Percentiles rank a stretch among this genome's conserved stretches.
phyloP scores from a whole-genome alignment of 2,797 vertebrate genomes.

The Danio choprae region DNA sequence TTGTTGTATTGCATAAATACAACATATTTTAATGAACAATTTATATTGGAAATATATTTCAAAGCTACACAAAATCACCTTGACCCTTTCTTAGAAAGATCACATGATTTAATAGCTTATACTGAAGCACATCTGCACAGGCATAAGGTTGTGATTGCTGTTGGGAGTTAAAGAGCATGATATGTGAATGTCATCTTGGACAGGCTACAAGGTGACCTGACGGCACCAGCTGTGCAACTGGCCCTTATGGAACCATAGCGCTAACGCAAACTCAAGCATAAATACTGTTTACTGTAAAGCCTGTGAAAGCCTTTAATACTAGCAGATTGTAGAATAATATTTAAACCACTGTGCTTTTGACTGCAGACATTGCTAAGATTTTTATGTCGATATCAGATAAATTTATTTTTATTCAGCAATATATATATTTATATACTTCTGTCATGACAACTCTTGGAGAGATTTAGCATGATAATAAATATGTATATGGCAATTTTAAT shows the following conservation, averaged over 20 bases:
- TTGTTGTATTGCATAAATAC: not conserved
- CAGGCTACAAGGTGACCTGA: conserved; percentile 32
- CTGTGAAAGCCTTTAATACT: not conserved
- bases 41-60: not conserved
- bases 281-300: conserved; percentile 13
- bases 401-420: not conserved
- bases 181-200: conserved; percentile 21
- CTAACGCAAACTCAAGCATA: not conserved
- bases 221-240: conserved; percentile 17
- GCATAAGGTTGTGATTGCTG: conserved; percentile 21
- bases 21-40: not conserved
- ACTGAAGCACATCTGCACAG: conserved; percentile 20
- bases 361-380: not conserved
- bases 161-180: conserved; percentile 9
- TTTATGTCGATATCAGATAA: not conserved
- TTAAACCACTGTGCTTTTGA: not conserved
- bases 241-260: not conserved
- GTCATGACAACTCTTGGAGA: too few species aligned
- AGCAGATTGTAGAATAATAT: not conserved
- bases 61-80: not conserved
- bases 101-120: not conserved
- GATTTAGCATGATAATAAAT: too few species aligned
- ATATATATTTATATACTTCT: too few species aligned
- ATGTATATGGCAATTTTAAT: too few species aligned
- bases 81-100: conserved; percentile 4